A percentile compares a stretch with the other conserved stretches of the same genome.
Conservation (phyloP, 1,140 invertebrate species). For the Sarcophaga peregrina region DNA sequence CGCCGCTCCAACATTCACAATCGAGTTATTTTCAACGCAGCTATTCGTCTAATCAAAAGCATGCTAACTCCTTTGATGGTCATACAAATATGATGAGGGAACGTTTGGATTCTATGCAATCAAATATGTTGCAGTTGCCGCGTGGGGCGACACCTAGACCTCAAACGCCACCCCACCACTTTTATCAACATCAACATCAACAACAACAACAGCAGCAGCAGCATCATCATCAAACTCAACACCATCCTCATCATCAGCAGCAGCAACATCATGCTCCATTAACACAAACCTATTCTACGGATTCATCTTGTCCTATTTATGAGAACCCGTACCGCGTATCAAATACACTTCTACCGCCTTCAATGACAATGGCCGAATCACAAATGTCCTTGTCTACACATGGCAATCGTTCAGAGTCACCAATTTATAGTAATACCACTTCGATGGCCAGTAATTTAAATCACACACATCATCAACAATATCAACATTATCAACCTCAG, state of each 20-base stretch:
- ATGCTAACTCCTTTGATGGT: constrained; percentile 54
- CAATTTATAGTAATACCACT: constrained; percentile 61
- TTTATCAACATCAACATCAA: constrained; percentile 52
- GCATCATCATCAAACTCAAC: constrained; percentile 52
- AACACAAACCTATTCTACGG: constrained; percentile 55
- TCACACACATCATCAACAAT: constrained; percentile 31
- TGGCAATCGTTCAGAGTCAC: constrained; percentile 62
- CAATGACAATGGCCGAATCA: constrained; percentile 9
- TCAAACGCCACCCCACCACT: constrained; percentile 55
- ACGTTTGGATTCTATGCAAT: constrained; percentile 52
- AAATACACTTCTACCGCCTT: not conserved
- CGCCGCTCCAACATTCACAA: constrained; percentile 44
- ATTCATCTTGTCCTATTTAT: constrained; percentile 61
- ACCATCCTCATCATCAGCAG: constrained; percentile 52
- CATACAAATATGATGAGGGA: constrained; percentile 52
- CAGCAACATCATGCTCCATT: constrained; percentile 45
- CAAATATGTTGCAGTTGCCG: constrained; percentile 57
- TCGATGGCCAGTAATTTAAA: constrained; percentile 39
- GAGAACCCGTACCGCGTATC: constrained; percentile 64
- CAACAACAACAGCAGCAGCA: constrained; percentile 47
- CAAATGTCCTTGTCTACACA: constrained; percentile 30
- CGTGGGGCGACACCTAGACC: constrained; percentile 47
- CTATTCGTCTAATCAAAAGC: constrained; percentile 62
- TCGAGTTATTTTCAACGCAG: constrained; percentile 56
- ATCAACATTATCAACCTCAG: constrained; percentile 44